Percentiles rank a stretch among this genome's conserved stretches.
phyloP scores from a whole-genome alignment of 2,888 invertebrate species.

The Pheosia tremula region DNA sequence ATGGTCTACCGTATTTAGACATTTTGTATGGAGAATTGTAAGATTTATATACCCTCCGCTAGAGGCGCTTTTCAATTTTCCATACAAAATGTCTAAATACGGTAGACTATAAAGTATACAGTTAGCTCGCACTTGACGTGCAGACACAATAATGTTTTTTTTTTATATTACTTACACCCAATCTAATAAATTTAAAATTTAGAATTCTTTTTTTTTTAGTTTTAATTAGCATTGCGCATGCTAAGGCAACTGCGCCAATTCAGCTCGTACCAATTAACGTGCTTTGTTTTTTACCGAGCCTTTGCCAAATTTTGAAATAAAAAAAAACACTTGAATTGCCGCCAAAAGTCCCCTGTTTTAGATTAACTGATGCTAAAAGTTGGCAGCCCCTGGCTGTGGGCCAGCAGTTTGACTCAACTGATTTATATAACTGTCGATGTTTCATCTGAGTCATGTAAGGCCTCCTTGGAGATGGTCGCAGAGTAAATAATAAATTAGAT shows the following conservation, averaged over 20 bases:
- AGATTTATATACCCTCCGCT: too few species aligned
- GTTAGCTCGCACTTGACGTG: too few species aligned
- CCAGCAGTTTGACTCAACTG: conserved; percentile 38
- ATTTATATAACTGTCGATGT: conserved; percentile 6
- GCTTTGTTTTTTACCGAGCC: conserved; percentile 66
- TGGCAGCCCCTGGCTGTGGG: conserved; percentile 55
- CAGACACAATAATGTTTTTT: too few species aligned
- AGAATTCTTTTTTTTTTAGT: conserved; percentile 10
- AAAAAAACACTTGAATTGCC: conserved; percentile 66
- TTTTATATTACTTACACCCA: too few species aligned
- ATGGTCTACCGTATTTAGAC: too few species aligned
- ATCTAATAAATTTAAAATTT: too few species aligned
- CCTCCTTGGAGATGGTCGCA: neutral
- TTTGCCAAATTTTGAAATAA: conserved; percentile 68
- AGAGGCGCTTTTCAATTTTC: too few species aligned
- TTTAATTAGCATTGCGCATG: conserved; percentile 56
- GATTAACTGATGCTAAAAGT: conserved; percentile 77
- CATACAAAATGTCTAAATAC: too few species aligned
- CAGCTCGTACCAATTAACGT: conserved; percentile 74
- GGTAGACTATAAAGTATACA: too few species aligned
- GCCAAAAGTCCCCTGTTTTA: conserved; percentile 66
- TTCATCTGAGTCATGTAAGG: neutral
- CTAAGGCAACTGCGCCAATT: conserved; percentile 58
- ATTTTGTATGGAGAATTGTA: too few species aligned
- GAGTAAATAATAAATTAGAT: too few species aligned